Evolutionary conservation across 1,140 invertebrate species (phyloP), one percentile per base, ranked within the genome.

Genomic region (Drosophila grimshawi): DNA sequence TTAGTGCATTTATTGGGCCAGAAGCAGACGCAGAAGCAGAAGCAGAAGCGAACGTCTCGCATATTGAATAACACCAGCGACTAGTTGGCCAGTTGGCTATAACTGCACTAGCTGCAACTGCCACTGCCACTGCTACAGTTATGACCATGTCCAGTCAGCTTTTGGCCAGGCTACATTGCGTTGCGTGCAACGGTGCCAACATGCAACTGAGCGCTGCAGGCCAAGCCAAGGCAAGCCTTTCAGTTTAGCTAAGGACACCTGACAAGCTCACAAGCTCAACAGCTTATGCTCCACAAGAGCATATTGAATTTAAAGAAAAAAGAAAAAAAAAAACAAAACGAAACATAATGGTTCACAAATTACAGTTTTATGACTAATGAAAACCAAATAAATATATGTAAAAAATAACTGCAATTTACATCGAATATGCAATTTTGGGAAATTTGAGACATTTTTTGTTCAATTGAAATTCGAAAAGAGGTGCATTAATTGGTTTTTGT

Each of bases 1-100:
- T 91, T 91, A 91, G 86, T 91, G 82, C 86, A 90, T 91, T 91
- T 91, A 91, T 91, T 91, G 83, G 86, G 90, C 85, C 90, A 90
- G 85, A 90, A 89, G 80, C 72, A 80, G 80, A 81, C n/a, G 39
- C 39, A n/a, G 39, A n/a, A 81, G 80, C 72, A 80, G 80, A 81
- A 43, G 39, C 39, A n/a, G 39, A n/a, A 81, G 19, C 39, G 46
- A 59, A 65, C 55, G 27, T 46, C 67, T 41, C 39, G 55, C 52
- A 79, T 81, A 90, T 90, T 88, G 79, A 90, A 80, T 85, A 85
- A 77, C 72, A 45, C 4, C 41, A 37, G 11, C 55, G 74, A 65
- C 69, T 55, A 76, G 68, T 73, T 76, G 63, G 57, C 6, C 6
- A 78, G 73, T 78, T 74, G 77, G 66, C 65, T 39, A 35, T 30